Conservation (phyloP, 2,113 vertebrate species). For the Xenotilapia leptura region DNA sequence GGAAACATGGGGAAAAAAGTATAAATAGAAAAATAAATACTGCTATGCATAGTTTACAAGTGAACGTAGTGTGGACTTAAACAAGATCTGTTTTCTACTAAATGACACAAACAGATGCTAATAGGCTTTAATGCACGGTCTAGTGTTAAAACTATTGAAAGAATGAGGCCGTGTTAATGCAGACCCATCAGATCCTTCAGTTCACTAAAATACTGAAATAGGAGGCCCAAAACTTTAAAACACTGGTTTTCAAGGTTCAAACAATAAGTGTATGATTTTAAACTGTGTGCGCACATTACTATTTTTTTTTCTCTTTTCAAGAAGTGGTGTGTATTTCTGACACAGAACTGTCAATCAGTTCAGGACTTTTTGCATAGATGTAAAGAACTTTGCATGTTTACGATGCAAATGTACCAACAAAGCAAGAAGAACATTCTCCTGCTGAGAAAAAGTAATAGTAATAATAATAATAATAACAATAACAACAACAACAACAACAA, state of each 20-base stretch:
- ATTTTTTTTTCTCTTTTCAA: neutral
- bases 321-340: neutral
- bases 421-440: neutral
- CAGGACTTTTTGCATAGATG: constrained; percentile 6
- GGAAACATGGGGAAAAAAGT: neutral
- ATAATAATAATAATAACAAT: accelerated
- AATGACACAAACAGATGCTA: neutral
- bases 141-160: constrained; percentile 28
- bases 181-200: constrained; percentile 20
- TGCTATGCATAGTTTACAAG: constrained; percentile 27
- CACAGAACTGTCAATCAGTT: neutral
- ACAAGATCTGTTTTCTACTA: neutral
- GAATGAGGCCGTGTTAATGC: neutral
- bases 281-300: neutral
- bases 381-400: neutral
- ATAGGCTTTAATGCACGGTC: neutral
- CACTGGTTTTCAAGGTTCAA: constrained; percentile 29
- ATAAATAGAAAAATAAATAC: constrained; percentile 69
- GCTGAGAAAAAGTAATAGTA: neutral
- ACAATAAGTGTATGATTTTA: neutral
- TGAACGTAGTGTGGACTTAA: constrained; percentile 53
- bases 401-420: neutral
- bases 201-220: constrained; percentile 54
- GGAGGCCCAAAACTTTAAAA: constrained; percentile 22
- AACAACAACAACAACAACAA: too few species aligned